A percentile compares a stretch with the other conserved stretches of the same genome.
phyloP scores from a whole-genome alignment of 2,113 vertebrate genomes.

The Pogonocichla stellata region DNA sequence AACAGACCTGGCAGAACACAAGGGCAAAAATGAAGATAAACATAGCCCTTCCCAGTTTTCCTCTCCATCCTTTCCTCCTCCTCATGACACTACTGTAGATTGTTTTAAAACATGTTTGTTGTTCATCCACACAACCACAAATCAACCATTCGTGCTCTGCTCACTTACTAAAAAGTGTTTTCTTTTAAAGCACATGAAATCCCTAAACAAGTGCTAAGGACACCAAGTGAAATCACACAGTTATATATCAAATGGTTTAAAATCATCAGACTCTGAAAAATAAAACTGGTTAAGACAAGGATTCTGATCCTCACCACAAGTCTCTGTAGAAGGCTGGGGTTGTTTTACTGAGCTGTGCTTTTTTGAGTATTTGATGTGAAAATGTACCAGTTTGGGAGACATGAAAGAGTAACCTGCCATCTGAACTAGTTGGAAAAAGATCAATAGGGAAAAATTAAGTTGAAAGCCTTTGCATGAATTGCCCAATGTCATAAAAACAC shows the following conservation, averaged over 20 bases:
- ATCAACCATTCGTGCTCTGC: background rate
- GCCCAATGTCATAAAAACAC: background rate
- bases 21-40: background rate
- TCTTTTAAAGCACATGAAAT: background rate
- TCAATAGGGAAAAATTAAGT: background rate
- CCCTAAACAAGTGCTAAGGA: background rate
- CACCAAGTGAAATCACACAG: background rate
- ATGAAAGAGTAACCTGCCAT: background rate
- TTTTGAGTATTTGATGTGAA: background rate
- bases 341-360: background rate
- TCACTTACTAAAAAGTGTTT: background rate
- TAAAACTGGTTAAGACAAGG: background rate
- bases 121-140: background rate
- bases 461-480: background rate
- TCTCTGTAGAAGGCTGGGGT: background rate
- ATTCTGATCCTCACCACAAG: background rate
- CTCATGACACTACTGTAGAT: background rate
- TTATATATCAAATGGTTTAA: background rate
- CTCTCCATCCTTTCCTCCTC: background rate
- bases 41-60: background rate
- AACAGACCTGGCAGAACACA: background rate
- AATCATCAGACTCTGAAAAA: background rate
- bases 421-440: background rate
- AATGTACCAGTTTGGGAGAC: rapidly evolving
- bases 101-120: background rate